Evolutionary conservation across 2,888 invertebrate species (phyloP), one percentile per base, ranked within the genome.

Genomic region (Harmothoe impar): DNA sequence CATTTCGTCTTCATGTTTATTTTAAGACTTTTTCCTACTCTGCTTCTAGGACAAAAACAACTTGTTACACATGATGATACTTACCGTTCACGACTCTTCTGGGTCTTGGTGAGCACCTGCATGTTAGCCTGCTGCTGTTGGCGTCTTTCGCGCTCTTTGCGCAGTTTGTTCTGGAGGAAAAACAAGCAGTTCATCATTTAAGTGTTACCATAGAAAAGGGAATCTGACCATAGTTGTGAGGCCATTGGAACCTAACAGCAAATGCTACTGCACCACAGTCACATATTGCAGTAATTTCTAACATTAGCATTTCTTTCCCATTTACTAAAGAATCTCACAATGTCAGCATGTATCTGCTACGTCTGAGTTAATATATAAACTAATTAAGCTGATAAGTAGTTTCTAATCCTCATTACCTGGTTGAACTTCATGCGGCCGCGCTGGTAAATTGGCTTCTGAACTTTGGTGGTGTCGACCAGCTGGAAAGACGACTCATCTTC

Each of bases 401-500:
- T 43, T n/a, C n/a, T n/a, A n/a, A n/a, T n/a, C n/a, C n/a, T n/a
- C n/a, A 62, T 29, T 91, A 95, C 96, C 94, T 96, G 96, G 91
- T 96, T 96, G 93, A 95, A 96, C 90, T 96, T 94, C 89, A 96
- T 94, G 25, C 98, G 97, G 10, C 98, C 98, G 23, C 99, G 97
- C 95, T 99, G 99, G 96, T 99, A 99, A 23, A 98, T 93, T 0
- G 95, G 95, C 91, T 95, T 95, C 94, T 95, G 95, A 5, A 95
- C 94, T 86, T 94, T 93, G 0, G 98, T 98, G 0, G 98, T 99
- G 95, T 99, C 99, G 93, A 99, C 99, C 96, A 99, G 96, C 96
- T 99, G 99, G 97, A 99, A 99, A 89, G 98, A 98, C 93, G 98
- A 98, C 96, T 99, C 99, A 95, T 99, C 99, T 95, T 99, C 99